Evolutionary conservation across 2,113 vertebrate genomes (phyloP).

Genomic region (Gymnogyps californianus): DNA sequence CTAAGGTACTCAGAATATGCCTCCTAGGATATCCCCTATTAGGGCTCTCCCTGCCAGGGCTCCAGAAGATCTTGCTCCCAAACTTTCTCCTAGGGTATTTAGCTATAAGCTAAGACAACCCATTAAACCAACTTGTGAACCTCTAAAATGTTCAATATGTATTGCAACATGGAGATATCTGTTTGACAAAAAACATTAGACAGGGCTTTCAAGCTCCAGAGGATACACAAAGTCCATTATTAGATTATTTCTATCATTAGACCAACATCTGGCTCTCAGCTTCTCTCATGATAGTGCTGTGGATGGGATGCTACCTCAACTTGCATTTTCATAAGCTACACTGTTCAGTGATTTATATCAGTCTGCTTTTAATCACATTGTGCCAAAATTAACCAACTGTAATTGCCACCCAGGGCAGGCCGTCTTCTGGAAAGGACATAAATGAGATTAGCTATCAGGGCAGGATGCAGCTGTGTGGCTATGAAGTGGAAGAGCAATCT

Average conservation of each 20-base stretch:
- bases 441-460: neutral
- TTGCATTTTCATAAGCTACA: conserved; percentile 38
- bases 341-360: conserved; percentile 39
- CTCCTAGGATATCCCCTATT: neutral
- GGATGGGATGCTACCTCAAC: neutral
- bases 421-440: neutral
- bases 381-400: conserved; percentile 24
- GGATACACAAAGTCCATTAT: neutral
- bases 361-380: conserved; percentile 52
- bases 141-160: neutral
- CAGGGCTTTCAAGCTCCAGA: neutral
- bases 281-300: neutral
- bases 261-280: conserved; percentile 42
- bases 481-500: neutral
- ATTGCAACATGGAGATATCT: neutral
- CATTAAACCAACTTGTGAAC: neutral
- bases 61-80: neutral
- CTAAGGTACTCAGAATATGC: neutral
- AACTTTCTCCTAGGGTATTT: neutral
- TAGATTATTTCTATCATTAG: conserved; percentile 19
- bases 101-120: neutral
- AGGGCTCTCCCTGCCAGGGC: neutral
- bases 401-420: conserved; percentile 24
- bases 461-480: conserved; percentile 4
- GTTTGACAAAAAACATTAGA: neutral